Evolutionary conservation across 64 coral and sea anemone genomes (phyloP), one percentile per base, ranked within the genome.

Genomic region (Catalaphyllia jardinei): DNA sequence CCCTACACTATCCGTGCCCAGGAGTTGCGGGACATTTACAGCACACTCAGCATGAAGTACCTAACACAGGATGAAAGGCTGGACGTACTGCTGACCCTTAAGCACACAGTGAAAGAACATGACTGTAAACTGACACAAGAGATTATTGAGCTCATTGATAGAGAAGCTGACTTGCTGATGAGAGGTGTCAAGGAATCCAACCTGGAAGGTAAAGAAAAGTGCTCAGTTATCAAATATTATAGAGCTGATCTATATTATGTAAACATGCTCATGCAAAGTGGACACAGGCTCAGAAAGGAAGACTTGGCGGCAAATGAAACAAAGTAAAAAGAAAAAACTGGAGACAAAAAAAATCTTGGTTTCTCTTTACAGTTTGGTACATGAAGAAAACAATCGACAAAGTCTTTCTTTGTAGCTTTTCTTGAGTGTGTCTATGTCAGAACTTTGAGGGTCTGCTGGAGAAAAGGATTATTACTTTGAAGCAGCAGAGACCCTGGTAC

Each of bases 121-220:
- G 96, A 98, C 82, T 98, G 96, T 88, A 98, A 98, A 90, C 78
- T 98, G 33, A 98, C 96, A 19, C 96, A 98, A 72, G 96, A 98
- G 62, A 98, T 98, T 55, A 93, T 95, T 79, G 96, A 98, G 61
- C 78, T 98, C 77, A 98, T 98, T 71, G 96, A 98, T 31, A 86
- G 96, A 71, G 96, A 98, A 88, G 96, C 96, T 46, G 96, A 98
- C 60, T 86, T 98, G 4, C 78, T 98, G 11, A 98, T 98, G 96
- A 87, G 96, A 86, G 96, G 96, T 46, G 96, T 98, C 62, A 98
- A 98, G 55, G 96, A 98, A 91, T 87, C 93, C 19, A 98, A 98
- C 71, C 74, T 98, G 14, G 96, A 98, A 95, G 96, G 96, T 98
- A 84, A 42, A 38, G 1, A 62, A 46, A 46, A 46, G 42, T 8